A percentile compares a stretch with the other conserved stretches of the same genome.
Conservation (phyloP, 2,797 vertebrate species). For the Acrocephalus scirpaceus region DNA sequence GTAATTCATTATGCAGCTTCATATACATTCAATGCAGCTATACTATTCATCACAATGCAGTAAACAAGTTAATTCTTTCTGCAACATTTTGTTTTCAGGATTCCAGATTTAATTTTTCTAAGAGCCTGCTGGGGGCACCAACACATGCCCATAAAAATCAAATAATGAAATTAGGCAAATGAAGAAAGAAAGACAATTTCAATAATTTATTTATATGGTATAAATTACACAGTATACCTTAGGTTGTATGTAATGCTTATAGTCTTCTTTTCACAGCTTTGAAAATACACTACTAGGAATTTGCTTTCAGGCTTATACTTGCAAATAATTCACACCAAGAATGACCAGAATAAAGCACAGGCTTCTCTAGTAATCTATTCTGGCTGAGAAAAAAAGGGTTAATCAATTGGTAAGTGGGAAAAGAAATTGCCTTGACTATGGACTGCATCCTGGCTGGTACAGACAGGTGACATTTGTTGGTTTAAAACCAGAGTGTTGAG, state of each 20-base stretch:
- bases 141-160: neutral
- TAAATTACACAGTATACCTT: neutral
- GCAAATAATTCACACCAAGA: neutral
- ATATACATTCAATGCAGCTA: neutral
- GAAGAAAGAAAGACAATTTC: neutral
- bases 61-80: neutral
- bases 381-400: neutral
- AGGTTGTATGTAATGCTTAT: neutral
- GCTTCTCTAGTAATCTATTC: neutral
- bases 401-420: neutral
- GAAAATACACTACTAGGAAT: neutral
- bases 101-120: constrained; percentile 4
- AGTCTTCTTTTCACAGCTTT: constrained; percentile 7
- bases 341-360: neutral
- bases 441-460: neutral
- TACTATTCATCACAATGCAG: neutral
- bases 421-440: neutral
- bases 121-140: constrained; percentile 59
- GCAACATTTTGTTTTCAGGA: neutral
- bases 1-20: neutral
- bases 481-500: neutral
- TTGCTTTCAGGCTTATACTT: neutral
- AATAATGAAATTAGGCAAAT: neutral
- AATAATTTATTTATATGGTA: neutral
- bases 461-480: neutral